Evolutionary conservation across 2,888 invertebrate genomes (phyloP), one percentile per base, ranked within the genome.

Genomic region (Drosophila demipolita): DNA sequence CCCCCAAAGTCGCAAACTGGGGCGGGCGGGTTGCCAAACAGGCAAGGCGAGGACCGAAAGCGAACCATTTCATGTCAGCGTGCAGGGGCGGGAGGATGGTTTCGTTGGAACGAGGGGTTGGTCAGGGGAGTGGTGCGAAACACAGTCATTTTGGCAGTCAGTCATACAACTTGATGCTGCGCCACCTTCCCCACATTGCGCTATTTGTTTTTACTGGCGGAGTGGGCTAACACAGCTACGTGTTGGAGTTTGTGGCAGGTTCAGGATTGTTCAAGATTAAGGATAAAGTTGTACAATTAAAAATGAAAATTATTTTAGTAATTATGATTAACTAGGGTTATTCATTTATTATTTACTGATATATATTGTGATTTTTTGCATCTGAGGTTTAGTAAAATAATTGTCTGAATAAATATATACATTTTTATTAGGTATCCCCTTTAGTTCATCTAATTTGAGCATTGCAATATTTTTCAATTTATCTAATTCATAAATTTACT

Each of bases 1-100:
- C 93, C 93, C 92, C 92, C 92, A 91, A 92, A 89, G 90, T 82
- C 79, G 64, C 75, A 58, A 60, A 72, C 89, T 72, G 70, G 74
- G 73, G 74, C 89, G 81, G 83, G 89, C 85, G 85, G 83, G 84
- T 61, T 90, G 85, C 90, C 90, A 88, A 83, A 66, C 77, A 75
- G 79, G 78, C 85, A 48, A 73, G 60, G 64, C 45, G 74, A 65
- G 63, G 53, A 38, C 71, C 53, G 54, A 59, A 50, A 55, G 33
- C 63, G 54, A 54, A 75, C 57, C 49, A 49, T 58, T 60, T 33
- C 69, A 35, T 40, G 33, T 70, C 57, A 55, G 69, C 33, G 33
- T 12, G 17, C n/a, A 11, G 32, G 35, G 17, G 17, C 3, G 38
- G 32, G 33, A 20, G 23, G 32, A 45, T 23, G 45, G 7, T 57